Evolutionary conservation across 2,113 vertebrate genomes (phyloP), one percentile per base, ranked within the genome.

Genomic region (Ursus arctos): DNA sequence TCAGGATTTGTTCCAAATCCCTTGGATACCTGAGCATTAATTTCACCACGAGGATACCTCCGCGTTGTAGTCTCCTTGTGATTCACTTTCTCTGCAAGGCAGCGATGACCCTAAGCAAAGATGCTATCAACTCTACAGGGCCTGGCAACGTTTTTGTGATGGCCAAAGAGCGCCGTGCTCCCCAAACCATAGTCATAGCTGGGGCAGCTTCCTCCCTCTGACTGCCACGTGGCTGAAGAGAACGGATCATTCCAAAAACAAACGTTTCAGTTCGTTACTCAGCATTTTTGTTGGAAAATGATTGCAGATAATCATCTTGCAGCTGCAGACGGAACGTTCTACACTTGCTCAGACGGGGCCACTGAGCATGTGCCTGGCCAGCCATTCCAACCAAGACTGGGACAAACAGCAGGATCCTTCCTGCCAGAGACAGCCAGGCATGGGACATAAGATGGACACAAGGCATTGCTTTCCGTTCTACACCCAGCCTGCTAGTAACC

Each of bases 221-320:
- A 55, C 87, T 81, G 61, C 14, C 7, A 55, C 86, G 31, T 49
- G 79, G 88, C 51, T 84, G 71, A 74, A 93, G 95, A 86, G 96
- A 91, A 88, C 10, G 59, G 88, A 90, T 88, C 65, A n/a, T 96
- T 96, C 96, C 76, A 53, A 82, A 98, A 95, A 33, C 92, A 80
- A 97, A n/a, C 12, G 80, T 96, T 90, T 97, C 67, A 18, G 67
- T 72, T 88, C 10, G 7, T 96, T 91, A 95, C 97, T 98, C 95
- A 97, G 96, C 90, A 85, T 91, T 95, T 97, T 61, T 61, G 74
- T 57, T 89, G 76, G 94, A 96, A 85, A 72, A 67, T 88, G 91
- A 85, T 91, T 87, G 89, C 43, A 47, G 47, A 89, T 91, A 85
- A 93, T 94, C 28, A 0, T 7, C 59, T 55, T 3, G 0, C 43